These are phyloP conservation scores for Cuniculus paca DNA, from an alignment of 2,797 vertebrate genomes.

Conservation along the genomic window DNA sequence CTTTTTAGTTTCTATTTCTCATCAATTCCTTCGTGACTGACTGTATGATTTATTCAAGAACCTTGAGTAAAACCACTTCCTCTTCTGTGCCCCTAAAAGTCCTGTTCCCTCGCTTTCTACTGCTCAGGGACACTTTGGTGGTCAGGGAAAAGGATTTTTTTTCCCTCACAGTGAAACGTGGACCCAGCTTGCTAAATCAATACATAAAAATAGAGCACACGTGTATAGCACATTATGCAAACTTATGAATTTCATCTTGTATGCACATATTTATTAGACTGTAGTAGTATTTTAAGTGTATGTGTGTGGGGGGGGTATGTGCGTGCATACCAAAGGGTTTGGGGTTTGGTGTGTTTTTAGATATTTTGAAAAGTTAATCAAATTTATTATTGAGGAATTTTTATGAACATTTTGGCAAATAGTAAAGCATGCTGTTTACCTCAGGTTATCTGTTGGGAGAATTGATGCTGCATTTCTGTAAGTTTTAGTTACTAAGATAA, in stretches of 20 bases:
- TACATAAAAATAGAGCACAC: slow-evolving; percentile 35
- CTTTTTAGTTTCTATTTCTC: neutral
- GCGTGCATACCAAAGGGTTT: neutral
- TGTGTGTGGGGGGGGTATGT: neutral
- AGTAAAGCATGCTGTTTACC: neutral
- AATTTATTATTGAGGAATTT: neutral
- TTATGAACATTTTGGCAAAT: neutral
- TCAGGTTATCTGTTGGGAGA: neutral
- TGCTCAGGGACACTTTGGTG: neutral
- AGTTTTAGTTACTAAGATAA: neutral
- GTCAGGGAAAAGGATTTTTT: slow-evolving; percentile 3
- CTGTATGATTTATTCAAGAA: neutral
- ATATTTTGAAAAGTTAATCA: slow-evolving; percentile 37
- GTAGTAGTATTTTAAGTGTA: neutral
- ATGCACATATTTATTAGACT: slow-evolving; percentile 61
- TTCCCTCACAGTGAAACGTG: neutral
- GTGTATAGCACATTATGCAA: slow-evolving; percentile 29
- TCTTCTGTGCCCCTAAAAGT: neutral
- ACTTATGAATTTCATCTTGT: slow-evolving; percentile 18
- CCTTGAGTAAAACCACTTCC: neutral
- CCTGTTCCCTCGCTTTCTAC: neutral
- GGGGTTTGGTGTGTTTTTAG: neutral
- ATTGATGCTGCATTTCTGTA: accelerated
- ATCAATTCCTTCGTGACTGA: neutral
- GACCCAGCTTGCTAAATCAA: neutral